Evolutionary conservation across 2,888 invertebrate genomes (phyloP).

Genomic region (Hermaeophaga mercurialis): DNA sequence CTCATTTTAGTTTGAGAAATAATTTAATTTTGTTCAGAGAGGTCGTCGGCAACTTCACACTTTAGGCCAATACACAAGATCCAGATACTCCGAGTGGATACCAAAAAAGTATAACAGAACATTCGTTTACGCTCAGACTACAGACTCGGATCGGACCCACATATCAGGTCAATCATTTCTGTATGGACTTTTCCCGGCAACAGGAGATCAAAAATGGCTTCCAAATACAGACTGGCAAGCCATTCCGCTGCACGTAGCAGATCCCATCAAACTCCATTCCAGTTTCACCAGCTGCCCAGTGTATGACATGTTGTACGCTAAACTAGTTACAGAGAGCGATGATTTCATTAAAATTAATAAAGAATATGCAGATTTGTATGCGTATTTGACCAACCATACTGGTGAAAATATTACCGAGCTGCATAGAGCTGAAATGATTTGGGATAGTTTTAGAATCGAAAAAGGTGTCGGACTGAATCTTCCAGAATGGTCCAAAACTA

Average conservation of each 20-base stretch:
- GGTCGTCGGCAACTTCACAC: conserved; percentile 65
- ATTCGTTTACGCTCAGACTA: conserved; percentile 66
- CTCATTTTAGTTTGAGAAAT: too few relatives aligned
- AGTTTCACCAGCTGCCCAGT: conserved; percentile 8
- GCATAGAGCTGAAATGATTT: conserved; percentile 58
- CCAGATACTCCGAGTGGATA: conserved; percentile 68
- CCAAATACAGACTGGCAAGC: conserved; percentile 69
- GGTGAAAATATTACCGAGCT: conserved; percentile 64
- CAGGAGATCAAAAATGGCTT: conserved; percentile 64
- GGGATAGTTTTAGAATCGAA: conserved; percentile 69
- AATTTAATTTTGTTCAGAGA: neutral
- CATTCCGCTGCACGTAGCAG: conserved; percentile 69
- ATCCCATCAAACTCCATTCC: conserved; percentile 54
- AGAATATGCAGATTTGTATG: conserved; percentile 64
- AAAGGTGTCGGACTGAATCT: neutral
- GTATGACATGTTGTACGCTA: neutral
- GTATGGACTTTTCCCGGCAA: conserved; percentile 72
- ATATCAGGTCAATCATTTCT: conserved; percentile 81
- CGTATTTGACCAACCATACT: conserved; percentile 64
- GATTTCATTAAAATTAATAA: conserved; percentile 48
- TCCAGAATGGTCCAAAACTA: conserved; percentile 12
- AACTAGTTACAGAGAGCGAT: conserved; percentile 8
- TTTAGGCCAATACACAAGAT: conserved; percentile 73
- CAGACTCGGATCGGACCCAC: conserved; percentile 82
- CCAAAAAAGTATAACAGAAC: conserved; percentile 58